Conservation (phyloP, 2,888 invertebrate genomes). For the Nematopogon swammerdamellus region DNA sequence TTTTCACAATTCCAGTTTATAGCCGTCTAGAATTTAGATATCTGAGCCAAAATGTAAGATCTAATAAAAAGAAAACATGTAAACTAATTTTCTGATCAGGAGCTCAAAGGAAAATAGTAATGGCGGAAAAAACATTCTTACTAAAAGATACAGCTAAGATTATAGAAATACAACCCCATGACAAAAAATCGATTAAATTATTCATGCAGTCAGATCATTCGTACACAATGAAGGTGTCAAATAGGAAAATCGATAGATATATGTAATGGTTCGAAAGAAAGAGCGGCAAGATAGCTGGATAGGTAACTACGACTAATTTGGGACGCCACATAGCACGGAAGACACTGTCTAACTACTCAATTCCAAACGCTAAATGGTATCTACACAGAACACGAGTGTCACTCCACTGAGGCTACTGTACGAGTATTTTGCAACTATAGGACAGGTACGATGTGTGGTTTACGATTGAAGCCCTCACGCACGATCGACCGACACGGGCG, state of each 20-base stretch:
- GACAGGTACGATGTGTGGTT: constrained; percentile 47
- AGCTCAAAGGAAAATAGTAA: background rate
- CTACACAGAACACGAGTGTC: background rate
- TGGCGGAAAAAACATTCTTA: background rate
- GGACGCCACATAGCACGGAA: background rate
- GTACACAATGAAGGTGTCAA: background rate
- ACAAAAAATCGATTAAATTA: background rate
- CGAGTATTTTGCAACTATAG: constrained; percentile 55
- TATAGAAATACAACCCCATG: background rate
- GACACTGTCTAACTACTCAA: background rate
- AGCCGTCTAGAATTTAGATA: background rate
- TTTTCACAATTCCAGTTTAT: background rate
- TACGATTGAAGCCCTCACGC: constrained; percentile 41
- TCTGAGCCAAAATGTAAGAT: background rate
- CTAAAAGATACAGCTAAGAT: background rate
- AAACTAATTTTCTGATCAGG: no score
- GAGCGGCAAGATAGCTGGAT: background rate
- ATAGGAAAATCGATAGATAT: background rate
- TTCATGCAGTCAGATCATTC: background rate
- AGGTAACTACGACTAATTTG: background rate
- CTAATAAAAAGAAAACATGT: background rate
- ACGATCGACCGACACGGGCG: constrained; percentile 23
- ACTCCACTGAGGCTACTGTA: constrained; percentile 24
- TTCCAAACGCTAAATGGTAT: background rate
- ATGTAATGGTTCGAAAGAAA: background rate